A percentile compares a stretch with the other conserved stretches of the same genome.
Evolutionary conservation across 2,797 vertebrate species (phyloP).

Genomic region (Cheirogaleus major): DNA sequence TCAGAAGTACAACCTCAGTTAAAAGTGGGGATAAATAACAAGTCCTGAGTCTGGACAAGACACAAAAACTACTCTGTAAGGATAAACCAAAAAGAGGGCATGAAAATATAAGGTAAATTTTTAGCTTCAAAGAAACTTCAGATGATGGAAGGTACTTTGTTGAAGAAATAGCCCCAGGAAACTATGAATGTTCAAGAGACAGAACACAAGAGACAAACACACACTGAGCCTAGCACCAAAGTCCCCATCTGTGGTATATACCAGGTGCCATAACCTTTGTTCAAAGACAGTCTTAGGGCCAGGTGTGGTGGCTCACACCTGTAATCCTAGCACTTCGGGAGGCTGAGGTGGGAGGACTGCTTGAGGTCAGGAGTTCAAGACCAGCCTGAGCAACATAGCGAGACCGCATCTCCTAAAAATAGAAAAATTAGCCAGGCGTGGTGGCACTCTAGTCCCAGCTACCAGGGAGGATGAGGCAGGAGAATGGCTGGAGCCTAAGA

Average conservation of each 20-base stretch:
- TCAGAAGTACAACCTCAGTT: neutral
- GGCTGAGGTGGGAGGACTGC: neutral
- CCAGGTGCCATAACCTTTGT: neutral
- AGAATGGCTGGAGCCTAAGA: neutral
- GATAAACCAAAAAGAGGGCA: neutral
- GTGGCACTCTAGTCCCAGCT: neutral
- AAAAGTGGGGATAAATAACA: neutral
- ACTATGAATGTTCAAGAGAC: neutral
- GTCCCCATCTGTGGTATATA: neutral
- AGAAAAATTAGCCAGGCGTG: neutral
- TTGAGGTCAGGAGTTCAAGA: neutral
- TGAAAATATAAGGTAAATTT: neutral
- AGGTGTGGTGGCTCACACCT: rapidly evolving
- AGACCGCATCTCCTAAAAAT: neutral
- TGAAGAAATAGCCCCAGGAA: neutral
- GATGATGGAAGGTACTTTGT: neutral
- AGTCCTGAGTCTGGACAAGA: neutral
- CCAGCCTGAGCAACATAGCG: neutral
- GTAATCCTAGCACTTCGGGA: neutral
- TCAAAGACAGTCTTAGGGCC: neutral
- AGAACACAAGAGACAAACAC: neutral
- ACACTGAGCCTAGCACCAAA: neutral
- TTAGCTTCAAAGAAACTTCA: neutral
- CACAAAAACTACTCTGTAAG: neutral
- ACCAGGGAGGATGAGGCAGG: too few relatives aligned